Percentiles rank a stretch among this genome's conserved stretches.
Conservation (phyloP, 2,113 vertebrate species). For the Dinomys branickii region DNA sequence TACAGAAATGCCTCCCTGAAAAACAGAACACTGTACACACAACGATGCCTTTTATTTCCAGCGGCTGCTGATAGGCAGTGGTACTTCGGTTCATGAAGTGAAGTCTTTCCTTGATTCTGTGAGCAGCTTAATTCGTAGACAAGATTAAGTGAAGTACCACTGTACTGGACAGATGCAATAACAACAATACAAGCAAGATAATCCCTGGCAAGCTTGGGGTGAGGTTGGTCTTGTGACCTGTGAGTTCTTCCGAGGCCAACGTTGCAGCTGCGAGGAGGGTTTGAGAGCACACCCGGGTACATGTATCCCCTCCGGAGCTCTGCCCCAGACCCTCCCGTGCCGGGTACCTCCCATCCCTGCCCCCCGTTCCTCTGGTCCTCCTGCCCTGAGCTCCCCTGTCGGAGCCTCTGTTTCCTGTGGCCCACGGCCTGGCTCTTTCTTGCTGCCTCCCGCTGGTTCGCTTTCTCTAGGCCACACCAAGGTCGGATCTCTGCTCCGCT, state of each 20-base stretch:
- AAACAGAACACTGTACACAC: background rate
- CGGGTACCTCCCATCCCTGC: accelerated
- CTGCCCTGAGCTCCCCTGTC: background rate
- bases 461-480: background rate
- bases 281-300: background rate
- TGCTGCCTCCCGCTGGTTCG: background rate
- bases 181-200: background rate
- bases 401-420: background rate
- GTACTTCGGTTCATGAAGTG: background rate
- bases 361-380: background rate
- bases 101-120: background rate
- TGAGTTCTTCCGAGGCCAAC: background rate
- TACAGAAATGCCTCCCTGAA: background rate
- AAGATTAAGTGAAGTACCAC: background rate
- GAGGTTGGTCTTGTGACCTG: background rate
- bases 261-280: background rate
- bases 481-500: background rate
- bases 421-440: background rate
- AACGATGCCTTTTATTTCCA: background rate
- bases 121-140: background rate
- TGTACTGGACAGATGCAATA: background rate
- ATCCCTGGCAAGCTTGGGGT: background rate
- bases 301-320: background rate
- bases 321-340: background rate
- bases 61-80: background rate